Evolutionary conservation across 2,888 invertebrate genomes (phyloP).

Genomic region (Plebejus anna): DNA sequence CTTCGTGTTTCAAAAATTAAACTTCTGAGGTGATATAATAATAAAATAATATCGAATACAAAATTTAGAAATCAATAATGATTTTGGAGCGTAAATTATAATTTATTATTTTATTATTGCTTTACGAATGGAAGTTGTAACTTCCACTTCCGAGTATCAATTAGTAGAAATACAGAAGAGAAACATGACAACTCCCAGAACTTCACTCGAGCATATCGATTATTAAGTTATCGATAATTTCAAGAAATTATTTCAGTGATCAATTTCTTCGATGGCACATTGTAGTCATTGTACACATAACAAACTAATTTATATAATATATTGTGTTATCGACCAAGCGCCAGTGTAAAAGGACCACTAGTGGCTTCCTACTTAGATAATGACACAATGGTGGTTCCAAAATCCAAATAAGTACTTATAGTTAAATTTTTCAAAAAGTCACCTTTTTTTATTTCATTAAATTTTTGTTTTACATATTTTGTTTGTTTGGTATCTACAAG

Average conservation of each 20-base stretch:
- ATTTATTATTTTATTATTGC: not conserved
- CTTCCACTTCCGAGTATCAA: conserved; percentile 28
- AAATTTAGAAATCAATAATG: not conserved
- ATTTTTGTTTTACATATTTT: no score
- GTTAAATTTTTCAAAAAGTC: no score
- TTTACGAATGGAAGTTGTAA: not conserved
- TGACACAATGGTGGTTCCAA: conserved; percentile 36
- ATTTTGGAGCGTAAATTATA: no score
- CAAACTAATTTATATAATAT: not conserved
- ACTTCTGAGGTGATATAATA: no score
- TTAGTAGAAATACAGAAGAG: not conserved
- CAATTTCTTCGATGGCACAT: no score
- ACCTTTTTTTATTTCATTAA: no score
- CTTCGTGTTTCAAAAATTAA: no score
- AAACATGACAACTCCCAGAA: not conserved
- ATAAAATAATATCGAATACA: not conserved
- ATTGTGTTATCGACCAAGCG: not conserved
- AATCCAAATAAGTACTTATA: no score
- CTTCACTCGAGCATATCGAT: not conserved
- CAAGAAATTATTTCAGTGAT: no score
- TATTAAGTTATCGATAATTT: not conserved
- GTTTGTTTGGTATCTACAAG: no score
- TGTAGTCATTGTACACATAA: no score
- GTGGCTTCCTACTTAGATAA: conserved; percentile 66
- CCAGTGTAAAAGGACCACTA: conserved; percentile 34